Percentiles rank a stretch among this genome's conserved stretches.
Conservation (phyloP, 2,888 invertebrate species). For the Ptychoptera albimana region DNA sequence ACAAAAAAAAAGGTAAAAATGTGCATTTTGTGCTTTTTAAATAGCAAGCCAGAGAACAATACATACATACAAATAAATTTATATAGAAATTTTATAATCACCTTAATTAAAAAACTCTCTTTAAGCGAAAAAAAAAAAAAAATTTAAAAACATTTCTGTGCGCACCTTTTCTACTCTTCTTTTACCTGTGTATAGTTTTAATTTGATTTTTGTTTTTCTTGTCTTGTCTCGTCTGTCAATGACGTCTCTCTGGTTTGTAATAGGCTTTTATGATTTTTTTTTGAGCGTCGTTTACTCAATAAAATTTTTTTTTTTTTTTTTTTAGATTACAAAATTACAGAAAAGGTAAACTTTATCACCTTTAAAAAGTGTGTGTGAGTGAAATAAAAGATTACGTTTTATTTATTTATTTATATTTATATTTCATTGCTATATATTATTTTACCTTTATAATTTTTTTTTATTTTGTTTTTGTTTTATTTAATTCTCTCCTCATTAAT, state of each 20-base stretch:
- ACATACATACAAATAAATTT: background rate
- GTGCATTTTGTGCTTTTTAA: too few relatives aligned
- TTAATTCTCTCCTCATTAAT: too few relatives aligned
- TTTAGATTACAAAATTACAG: background rate
- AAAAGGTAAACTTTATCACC: too few relatives aligned
- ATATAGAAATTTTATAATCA: background rate
- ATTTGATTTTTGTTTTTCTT: background rate
- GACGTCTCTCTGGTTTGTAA: background rate
- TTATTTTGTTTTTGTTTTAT: too few relatives aligned
- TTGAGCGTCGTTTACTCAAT: background rate
- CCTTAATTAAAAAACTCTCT: too few relatives aligned
- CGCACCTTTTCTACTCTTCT: background rate
- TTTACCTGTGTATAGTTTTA: too few relatives aligned
- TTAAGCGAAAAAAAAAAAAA: background rate
- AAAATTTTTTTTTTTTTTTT: background rate
- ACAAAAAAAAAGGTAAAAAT: too few relatives aligned
- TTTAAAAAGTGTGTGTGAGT: too few relatives aligned
- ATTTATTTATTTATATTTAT: too few relatives aligned
- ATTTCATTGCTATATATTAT: too few relatives aligned
- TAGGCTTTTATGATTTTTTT: background rate
- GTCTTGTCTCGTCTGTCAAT: background rate
- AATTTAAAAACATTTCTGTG: background rate
- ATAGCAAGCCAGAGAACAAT: background rate
- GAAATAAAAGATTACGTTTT: too few relatives aligned
- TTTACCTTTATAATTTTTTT: too few relatives aligned